Base-by-base conservation (phyloP, 2,888 invertebrate genomes). In the Rhamnusium bicolor region DNA sequence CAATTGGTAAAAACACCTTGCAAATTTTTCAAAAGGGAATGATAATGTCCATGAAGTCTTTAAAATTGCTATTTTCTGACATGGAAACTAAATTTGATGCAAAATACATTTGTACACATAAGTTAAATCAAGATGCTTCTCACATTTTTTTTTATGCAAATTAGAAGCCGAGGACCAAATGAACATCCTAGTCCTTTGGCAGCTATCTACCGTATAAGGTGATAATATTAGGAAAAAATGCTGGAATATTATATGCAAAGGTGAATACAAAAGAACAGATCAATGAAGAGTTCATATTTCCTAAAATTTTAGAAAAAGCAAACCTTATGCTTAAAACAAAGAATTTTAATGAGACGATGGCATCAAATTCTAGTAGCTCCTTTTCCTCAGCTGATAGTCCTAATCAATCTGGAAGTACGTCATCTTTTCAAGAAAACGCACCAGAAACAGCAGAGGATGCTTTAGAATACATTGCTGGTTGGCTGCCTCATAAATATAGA, bases 11-110 rank as follows among this genome's bases (percentile, higher is more conserved):
- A 71, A 29, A 51, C 24, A 2, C 66, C 10, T 16, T 74, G 47
- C 63, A 71, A 24, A 49, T 54, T 24, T 72, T 69, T 69, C 69
- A 72, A 47, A 72, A 72, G 29, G 67, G 56, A 32, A 56, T 67
- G 21, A 54, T 53, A 12, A 53, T 56, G 24, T 63, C 63, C 0
- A 27, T 63, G 2, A 14, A 61, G 2, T 61, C 61, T 5, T n/a
- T 61, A 16, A 18, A 40, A 61, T 19, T 4, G 2, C 14, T 61
- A n/a, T 40, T 46, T 18, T 1, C 1, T 4, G 40, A 61, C 7
- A 32, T 61, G 46, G 40, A 61, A 40, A 1, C 4, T 3, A 40
- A n/a, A n/a, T n/a, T n/a, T n/a, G n/a, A n/a, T n/a, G n/a, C n/a
- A n/a, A n/a, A n/a, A 12, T 53, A 67, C 16, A 46, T 53, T 32